Evolutionary conservation across 2,113 vertebrate genomes (phyloP).

Genomic region (Phrynocephalus versicolor): DNA sequence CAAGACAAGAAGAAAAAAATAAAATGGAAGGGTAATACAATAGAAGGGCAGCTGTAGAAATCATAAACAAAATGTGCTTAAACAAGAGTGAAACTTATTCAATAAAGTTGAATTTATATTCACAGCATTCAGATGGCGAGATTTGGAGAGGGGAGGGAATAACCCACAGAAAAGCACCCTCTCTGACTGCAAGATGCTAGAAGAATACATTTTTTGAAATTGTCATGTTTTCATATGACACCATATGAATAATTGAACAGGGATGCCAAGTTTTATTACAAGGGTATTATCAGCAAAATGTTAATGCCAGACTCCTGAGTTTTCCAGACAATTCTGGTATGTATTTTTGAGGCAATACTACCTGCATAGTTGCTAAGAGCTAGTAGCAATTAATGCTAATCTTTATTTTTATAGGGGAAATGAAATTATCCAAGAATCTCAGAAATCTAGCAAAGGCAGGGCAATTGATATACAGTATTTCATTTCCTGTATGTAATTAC

Average conservation of each 20-base stretch:
- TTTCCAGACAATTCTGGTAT: slow-evolving; percentile 9
- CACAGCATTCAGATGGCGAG: slow-evolving; percentile 72
- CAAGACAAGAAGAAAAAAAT: slow-evolving; percentile 62
- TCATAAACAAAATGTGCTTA: slow-evolving; percentile 67
- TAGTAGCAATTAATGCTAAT: slow-evolving; percentile 38
- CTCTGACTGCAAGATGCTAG: slow-evolving; percentile 65
- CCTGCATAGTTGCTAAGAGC: slow-evolving; percentile 42
- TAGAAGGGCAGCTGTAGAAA: slow-evolving; percentile 68
- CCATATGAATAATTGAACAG: slow-evolving; percentile 78
- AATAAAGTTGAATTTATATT: slow-evolving; percentile 80
- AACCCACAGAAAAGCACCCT: slow-evolving; percentile 62
- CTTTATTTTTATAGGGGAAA: neutral
- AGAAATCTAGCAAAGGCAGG: slow-evolving; percentile 28
- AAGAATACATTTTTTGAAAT: slow-evolving; percentile 68
- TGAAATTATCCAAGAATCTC: slow-evolving; percentile 28
- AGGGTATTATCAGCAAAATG: slow-evolving; percentile 67
- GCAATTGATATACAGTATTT: neutral
- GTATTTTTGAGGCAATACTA: slow-evolving; percentile 32
- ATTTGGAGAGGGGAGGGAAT: slow-evolving; percentile 68
- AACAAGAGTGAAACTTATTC: slow-evolving; percentile 75
- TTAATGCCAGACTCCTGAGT: slow-evolving; percentile 59
- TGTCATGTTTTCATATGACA: slow-evolving; percentile 69
- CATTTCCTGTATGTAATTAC: neutral
- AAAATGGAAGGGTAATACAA: slow-evolving; percentile 69
- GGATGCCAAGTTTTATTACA: slow-evolving; percentile 71